Base-by-base conservation (phyloP, 2,113 vertebrate genomes). In the Synchiropus splendidus region DNA sequence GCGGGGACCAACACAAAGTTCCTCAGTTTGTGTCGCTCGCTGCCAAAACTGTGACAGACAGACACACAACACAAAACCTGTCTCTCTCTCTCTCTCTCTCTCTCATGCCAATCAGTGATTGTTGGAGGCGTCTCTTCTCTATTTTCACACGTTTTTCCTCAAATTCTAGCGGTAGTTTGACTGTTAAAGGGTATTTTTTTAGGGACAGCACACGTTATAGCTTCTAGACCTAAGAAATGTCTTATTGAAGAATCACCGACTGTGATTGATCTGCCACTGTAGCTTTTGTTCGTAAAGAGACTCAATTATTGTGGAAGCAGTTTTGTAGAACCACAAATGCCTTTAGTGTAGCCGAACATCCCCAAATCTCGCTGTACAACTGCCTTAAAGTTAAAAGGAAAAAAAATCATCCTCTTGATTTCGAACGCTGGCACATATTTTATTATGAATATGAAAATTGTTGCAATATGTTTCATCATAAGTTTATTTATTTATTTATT, bases 401-500 rank as follows among this genome's bases (percentile, higher is more conserved):
- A 85, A 79, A 27, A 27, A 27, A 8, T 27, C 79, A 68, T 78
- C 75, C 71, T 87, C n/a, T 58, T 79, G 68, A 74, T 74, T 86
- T 86, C 79, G 73, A 78, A 74, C 84, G 72, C 87, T 81, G 86
- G 82, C 67, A 81, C 84, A 79, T 87, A 81, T 83, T 82, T 44
- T 42, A 48, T 63, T 48, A 31, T 54, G 39, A 59, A 46, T 39
- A 67, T 58, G 74, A 75, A 81, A 69, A 85, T 84, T 85, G 89
- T 90, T 94, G 92, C 92, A 83, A 92, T 92, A 92, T 91, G 90
- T 92, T 89, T 88, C 90, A 90, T 87, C 83, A 85, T 86, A 75
- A 76, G 74, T 83, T 82, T 82, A 87, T 87, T 94, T 98, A 96
- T 97, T 98, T 97, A 98, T 98, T 93, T 89, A 92, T 92, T 91